A percentile compares a stretch with the other conserved stretches of the same genome.
Evolutionary conservation across 2,888 invertebrate species (phyloP).

Genomic region (Ichneumoninae sp.): DNA sequence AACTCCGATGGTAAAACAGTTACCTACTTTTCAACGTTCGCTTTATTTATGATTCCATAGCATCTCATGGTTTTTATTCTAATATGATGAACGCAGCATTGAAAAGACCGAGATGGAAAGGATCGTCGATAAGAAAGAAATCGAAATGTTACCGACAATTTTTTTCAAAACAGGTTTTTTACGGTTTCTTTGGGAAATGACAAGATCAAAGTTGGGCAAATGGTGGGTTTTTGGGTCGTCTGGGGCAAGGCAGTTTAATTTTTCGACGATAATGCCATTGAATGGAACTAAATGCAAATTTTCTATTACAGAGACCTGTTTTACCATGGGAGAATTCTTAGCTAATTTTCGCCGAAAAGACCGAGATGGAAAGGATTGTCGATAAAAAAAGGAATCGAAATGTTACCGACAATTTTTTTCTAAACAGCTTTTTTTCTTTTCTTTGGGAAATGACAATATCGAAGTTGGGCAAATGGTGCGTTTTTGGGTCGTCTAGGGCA

Average conservation of each 20-base stretch:
- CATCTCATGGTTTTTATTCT: neutral
- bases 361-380: neutral
- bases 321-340: neutral
- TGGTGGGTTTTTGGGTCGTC: neutral
- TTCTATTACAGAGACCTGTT: neutral
- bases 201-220: neutral
- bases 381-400: neutral
- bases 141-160: neutral
- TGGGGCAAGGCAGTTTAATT: neutral
- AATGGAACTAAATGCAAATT: neutral
- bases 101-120: neutral
- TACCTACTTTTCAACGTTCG: neutral
- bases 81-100: neutral
- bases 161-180: neutral
- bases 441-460: too few relatives aligned
- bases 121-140: neutral
- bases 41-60: neutral
- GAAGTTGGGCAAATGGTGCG: neutral
- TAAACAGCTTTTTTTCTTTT: neutral
- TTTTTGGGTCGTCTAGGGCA: neutral
- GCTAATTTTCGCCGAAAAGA: neutral
- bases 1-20: neutral
- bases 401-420: neutral
- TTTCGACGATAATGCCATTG: neutral
- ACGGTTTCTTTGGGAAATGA: neutral